These are phyloP conservation scores for Drosophila nikananu DNA, from an alignment of 1,140 invertebrate genomes.

Conservation along the genomic window DNA sequence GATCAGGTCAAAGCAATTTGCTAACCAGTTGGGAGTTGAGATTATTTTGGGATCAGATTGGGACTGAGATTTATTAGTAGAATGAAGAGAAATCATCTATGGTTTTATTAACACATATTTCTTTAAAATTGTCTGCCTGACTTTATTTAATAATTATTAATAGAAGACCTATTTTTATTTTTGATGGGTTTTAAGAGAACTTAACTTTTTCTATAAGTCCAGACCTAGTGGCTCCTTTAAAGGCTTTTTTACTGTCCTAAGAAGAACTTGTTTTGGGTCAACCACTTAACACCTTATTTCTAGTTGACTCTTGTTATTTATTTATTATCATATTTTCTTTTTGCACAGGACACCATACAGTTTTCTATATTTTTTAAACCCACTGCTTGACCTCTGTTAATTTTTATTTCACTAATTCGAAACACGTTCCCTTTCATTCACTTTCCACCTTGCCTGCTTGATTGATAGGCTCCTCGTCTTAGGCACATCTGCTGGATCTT, in stretches of 20 bases:
- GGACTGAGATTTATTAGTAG: background rate
- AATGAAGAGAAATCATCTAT: no score
- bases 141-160: no score
- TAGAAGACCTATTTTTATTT: no score
- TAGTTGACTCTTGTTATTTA: background rate
- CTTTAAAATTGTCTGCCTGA: no score
- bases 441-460: slow-evolving; percentile 8
- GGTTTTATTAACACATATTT: no score
- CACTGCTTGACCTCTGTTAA: background rate
- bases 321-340: background rate
- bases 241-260: background rate
- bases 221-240: background rate
- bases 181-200: background rate
- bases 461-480: slow-evolving; percentile 5
- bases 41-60: background rate
- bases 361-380: background rate
- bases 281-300: background rate
- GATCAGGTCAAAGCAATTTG: background rate
- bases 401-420: background rate
- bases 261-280: background rate
- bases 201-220: background rate
- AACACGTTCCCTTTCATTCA: background rate
- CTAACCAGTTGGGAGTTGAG: no score
- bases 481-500: slow-evolving; percentile 17
- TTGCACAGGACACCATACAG: no score